Conservation (phyloP, 2,797 vertebrate genomes). For the Aselliscus stoliczkanus region DNA sequence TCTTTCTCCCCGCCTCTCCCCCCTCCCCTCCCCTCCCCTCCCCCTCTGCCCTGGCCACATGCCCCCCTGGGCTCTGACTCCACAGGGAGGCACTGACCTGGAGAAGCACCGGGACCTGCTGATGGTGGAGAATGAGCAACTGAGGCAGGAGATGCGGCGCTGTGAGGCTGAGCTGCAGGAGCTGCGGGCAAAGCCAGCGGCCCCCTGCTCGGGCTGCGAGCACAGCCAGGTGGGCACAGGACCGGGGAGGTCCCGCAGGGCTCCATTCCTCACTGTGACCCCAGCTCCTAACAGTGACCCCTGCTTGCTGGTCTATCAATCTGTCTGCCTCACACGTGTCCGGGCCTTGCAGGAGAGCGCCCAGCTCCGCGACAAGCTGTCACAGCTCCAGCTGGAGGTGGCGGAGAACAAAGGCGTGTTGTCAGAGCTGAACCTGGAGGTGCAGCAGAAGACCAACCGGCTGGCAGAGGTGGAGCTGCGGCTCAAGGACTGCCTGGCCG, state of each 20-base stretch:
- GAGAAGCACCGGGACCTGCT: constrained; percentile 95
- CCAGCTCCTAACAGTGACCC: neutral
- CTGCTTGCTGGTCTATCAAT: neutral
- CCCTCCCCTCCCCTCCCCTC: neutral
- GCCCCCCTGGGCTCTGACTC: neutral
- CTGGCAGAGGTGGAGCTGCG: constrained; percentile 85
- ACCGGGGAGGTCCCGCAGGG: neutral
- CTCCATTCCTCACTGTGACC: fast-evolving
- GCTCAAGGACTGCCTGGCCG: constrained; percentile 85
- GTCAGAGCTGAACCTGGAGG: constrained; percentile 86
- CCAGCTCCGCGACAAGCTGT: constrained; percentile 81
- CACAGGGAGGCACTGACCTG: constrained; percentile 90
- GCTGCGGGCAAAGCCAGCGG: constrained; percentile 71
- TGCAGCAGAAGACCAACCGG: constrained; percentile 87
- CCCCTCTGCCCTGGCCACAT: neutral
- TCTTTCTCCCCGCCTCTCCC: neutral
- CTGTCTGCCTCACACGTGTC: fast-evolving
- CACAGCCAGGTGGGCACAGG: constrained; percentile 84
- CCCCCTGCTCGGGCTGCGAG: constrained; percentile 78
- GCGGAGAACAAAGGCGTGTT: constrained; percentile 84
- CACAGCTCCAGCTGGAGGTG: constrained; percentile 85
- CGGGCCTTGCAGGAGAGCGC: constrained; percentile 72
- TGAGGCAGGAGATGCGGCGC: constrained; percentile 90
- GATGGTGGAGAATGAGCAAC: constrained; percentile 89
- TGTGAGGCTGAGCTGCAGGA: constrained; percentile 83